phyloP scores from a whole-genome alignment of 2,797 vertebrate genomes.

The Acanthiza pusilla region DNA sequence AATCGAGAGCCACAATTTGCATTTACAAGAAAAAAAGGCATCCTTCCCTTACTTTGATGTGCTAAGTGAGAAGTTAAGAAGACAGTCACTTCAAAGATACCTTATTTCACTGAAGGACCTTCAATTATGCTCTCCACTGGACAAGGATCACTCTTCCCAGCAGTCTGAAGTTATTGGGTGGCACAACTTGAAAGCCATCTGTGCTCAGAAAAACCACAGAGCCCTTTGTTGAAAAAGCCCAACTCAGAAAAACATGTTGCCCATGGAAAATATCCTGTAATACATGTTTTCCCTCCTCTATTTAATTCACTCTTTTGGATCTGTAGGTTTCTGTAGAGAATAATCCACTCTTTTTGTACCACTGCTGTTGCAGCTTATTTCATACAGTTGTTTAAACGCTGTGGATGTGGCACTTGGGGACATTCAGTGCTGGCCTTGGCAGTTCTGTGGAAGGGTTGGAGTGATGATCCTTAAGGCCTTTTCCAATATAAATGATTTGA shows the following conservation, averaged over 20 bases:
- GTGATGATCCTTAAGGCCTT: neutral
- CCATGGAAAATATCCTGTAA: neutral
- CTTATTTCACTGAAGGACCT: neutral
- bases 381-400: neutral
- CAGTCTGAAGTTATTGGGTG: neutral
- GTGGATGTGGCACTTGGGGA: neutral
- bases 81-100: slow-evolving; percentile 12
- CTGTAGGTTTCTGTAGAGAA: neutral
- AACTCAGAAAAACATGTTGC: neutral
- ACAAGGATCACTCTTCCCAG: neutral
- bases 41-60: slow-evolving; percentile 32
- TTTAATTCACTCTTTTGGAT: neutral
- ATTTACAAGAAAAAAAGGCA: slow-evolving; percentile 21
- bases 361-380: neutral
- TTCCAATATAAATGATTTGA: rapidly evolving
- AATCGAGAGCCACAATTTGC: neutral
- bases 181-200: neutral
- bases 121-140: neutral
- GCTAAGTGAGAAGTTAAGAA: slow-evolving; percentile 29
- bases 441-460: neutral
- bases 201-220: neutral
- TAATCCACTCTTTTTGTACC: neutral
- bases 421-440: neutral
- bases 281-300: neutral
- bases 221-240: neutral